phyloP scores from a whole-genome alignment of 92 coral and sea anemone species.

The Desmophyllum pertusum region DNA sequence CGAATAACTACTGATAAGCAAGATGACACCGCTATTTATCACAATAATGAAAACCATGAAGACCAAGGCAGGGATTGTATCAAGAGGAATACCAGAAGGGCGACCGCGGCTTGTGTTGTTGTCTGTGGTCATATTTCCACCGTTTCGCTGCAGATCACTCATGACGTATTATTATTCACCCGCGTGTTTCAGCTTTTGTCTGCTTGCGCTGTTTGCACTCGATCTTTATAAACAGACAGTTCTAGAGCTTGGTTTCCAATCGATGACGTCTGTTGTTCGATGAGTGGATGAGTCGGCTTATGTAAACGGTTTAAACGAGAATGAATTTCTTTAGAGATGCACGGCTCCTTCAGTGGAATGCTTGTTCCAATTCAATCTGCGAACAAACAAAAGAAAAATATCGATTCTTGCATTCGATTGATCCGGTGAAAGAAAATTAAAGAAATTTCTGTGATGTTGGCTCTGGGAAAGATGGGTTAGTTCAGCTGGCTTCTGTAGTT shows the following conservation, averaged over 20 bases:
- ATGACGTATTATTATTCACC: neutral
- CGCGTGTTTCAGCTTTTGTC: neutral
- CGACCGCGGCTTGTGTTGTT: neutral
- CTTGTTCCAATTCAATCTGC: neutral
- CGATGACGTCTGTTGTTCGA: neutral
- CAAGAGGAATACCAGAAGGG: neutral
- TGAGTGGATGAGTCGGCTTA: neutral
- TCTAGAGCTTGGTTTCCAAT: neutral
- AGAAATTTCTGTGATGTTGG: neutral
- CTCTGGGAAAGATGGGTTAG: neutral
- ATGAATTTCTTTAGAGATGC: neutral
- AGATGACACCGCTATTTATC: slow-evolving; percentile 30
- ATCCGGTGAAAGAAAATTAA: neutral
- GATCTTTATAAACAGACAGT: neutral
- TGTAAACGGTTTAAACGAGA: neutral
- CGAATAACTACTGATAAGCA: slow-evolving; percentile 24
- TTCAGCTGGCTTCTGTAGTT: slow-evolving; percentile 1
- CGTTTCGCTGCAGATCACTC: neutral
- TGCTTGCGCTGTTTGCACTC: neutral
- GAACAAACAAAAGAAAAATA: neutral
- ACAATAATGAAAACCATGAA: slow-evolving; percentile 12
- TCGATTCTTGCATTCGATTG: neutral
- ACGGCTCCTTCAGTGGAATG: neutral
- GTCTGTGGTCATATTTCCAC: neutral
- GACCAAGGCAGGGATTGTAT: slow-evolving; percentile 28